Percentiles rank a stretch among this genome's conserved stretches.
phyloP scores from a whole-genome alignment of 2,888 invertebrate genomes.

The Caenorhabditis doughertyi region DNA sequence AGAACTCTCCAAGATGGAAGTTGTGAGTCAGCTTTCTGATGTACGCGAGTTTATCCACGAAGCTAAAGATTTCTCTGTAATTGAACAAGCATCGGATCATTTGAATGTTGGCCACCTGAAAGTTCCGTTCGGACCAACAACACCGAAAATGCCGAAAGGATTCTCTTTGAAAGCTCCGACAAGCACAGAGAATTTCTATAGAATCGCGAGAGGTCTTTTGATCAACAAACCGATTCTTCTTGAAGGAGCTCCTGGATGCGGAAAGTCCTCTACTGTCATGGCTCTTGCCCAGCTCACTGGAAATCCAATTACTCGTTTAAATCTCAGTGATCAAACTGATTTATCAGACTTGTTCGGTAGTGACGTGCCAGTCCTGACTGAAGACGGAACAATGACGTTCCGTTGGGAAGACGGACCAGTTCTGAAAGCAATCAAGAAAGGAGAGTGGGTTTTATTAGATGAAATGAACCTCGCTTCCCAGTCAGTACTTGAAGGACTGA shows the following conservation, averaged over 20 bases:
- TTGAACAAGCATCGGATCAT: slow-evolving; percentile 28
- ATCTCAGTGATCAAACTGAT: slow-evolving; percentile 99
- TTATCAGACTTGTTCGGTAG: slow-evolving; percentile 98
- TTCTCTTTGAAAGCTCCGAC: slow-evolving; percentile 83
- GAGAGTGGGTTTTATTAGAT: slow-evolving; percentile 97
- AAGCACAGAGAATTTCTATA: slow-evolving; percentile 88
- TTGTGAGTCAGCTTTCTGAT: slow-evolving; percentile 13
- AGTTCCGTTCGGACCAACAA: slow-evolving; percentile 63
- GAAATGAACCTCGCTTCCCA: slow-evolving; percentile 99
- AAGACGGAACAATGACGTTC: slow-evolving; percentile 89
- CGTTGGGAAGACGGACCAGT: slow-evolving; percentile 97
- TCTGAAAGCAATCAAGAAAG: slow-evolving; percentile 92
- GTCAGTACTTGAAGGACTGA: slow-evolving; percentile 97
- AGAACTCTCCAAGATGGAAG: slow-evolving; percentile 31
- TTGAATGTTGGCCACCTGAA: slow-evolving; percentile 64
- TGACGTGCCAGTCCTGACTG: slow-evolving; percentile 94
- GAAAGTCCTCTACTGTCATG: slow-evolving; percentile 95
- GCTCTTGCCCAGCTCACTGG: slow-evolving; percentile 92
- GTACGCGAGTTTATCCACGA: slow-evolving; percentile 5
- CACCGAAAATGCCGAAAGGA: slow-evolving; percentile 87
- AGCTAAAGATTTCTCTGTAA: slow-evolving; percentile 4
- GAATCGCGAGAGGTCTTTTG: slow-evolving; percentile 91
- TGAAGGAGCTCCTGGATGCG: slow-evolving; percentile 96
- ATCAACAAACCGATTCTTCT: slow-evolving; percentile 91
- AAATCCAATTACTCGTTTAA: slow-evolving; percentile 92